Base-by-base conservation (phyloP, 1,140 invertebrate genomes). In the Rhizoglyphus robini region DNA sequence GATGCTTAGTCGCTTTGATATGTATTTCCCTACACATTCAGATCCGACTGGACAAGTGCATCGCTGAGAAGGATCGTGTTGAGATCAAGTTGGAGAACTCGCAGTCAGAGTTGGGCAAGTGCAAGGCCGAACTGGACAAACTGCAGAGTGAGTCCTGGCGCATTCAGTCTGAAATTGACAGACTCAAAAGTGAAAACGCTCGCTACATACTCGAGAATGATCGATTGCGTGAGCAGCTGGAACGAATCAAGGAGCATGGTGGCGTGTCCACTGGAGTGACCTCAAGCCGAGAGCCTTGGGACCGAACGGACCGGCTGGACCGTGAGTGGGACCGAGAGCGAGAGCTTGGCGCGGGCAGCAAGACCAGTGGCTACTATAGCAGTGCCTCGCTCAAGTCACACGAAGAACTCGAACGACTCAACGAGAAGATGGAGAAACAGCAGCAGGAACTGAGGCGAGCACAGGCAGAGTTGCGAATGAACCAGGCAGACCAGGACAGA, bases 41-140 rank as follows among this genome's bases (percentile, higher is more conserved):
- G 61, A 87, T 90, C 5, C 70, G 90, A 60, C 76, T 93, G 59
- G 90, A 94, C 75, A 82, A 90, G 73, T 87, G 87, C 2, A 83
- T 88, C 71, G 85, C 86, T 0, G 90, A 94, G 72, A 90, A 93
- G 74, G 90, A 92, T 72, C 82, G 88, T 23, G 79, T 95, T 13
- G 90, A 94, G 77, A 83, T 88, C 25, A 90, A 90, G 73, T 75
- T 95, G 66, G 90, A 95, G 74, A 87, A 86, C 70, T 92, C 88
- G 20, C 90, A 94, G 73, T 90, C 87, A 2, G 90, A 94, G 75
- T 78, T 95, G 38, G 90, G 90, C 49, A 93, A 94, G 77, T 90
- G 87, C 51, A 91, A 92, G 77, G 90, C 89, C 11, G 90, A 94
- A 73, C 77, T 93, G 49, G 90, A 94, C 71, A 93, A 93, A 76